Conservation (phyloP, 2,113 vertebrate genomes). For the Aix galericulata region DNA sequence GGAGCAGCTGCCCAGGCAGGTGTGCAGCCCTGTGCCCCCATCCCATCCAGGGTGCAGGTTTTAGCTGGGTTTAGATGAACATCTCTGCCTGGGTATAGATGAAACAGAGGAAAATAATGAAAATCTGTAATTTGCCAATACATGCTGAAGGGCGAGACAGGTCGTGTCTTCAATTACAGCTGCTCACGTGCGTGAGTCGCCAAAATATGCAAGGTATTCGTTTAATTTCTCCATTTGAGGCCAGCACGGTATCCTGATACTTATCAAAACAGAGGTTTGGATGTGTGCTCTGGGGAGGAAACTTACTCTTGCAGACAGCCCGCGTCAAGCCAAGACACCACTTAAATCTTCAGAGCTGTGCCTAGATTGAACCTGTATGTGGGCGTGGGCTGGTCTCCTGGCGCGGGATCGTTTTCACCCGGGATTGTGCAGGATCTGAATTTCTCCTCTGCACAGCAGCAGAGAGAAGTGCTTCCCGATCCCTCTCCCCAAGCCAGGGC, state of each 20-base stretch:
- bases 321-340: fast-evolving
- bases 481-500: not conserved
- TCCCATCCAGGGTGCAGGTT: not conserved
- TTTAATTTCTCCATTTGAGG: conserved; percentile 1
- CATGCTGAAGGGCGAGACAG: not conserved
- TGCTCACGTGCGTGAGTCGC: not conserved
- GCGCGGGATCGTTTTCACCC: not conserved
- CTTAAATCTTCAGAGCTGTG: not conserved
- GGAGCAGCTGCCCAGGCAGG: too few relatives aligned
- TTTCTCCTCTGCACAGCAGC: not conserved
- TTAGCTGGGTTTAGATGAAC: not conserved
- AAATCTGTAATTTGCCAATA: not conserved
- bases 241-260: not conserved
- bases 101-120: fast-evolving
- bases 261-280: not conserved
- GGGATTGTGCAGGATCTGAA: fast-evolving
- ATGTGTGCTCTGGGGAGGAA: not conserved
- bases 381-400: fast-evolving
- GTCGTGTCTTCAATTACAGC: not conserved
- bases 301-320: not conserved
- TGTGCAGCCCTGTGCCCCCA: not conserved
- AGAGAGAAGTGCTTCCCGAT: not conserved
- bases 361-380: fast-evolving
- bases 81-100: not conserved
- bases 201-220: conserved; percentile 20